These are phyloP conservation scores for Nudaria mundana DNA, from an alignment of 2,888 invertebrate species.

Conservation along the genomic window DNA sequence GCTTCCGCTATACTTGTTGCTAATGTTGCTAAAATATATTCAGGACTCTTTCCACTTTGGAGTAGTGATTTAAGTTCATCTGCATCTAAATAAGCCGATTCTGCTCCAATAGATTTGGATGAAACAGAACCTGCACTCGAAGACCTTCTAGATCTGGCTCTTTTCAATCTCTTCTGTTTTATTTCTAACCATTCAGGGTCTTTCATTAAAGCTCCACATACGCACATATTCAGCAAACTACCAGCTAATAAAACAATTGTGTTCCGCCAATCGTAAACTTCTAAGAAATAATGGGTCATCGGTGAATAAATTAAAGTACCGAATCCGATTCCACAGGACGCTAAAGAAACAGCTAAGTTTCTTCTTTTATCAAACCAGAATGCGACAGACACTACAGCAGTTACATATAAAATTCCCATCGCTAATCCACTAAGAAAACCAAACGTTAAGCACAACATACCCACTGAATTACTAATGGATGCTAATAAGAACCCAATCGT, in stretches of 20 bases:
- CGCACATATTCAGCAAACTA: slow-evolving; percentile 91
- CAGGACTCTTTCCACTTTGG: slow-evolving; percentile 85
- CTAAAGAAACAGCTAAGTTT: slow-evolving; percentile 91
- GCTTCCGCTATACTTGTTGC: slow-evolving; percentile 79
- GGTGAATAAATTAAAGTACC: slow-evolving; percentile 95
- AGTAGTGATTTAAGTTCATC: slow-evolving; percentile 85
- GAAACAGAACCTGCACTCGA: slow-evolving; percentile 77
- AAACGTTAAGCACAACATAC: slow-evolving; percentile 89
- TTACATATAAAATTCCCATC: slow-evolving; percentile 91
- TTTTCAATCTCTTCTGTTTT: slow-evolving; percentile 81
- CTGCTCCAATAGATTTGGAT: slow-evolving; percentile 70
- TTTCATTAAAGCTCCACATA: slow-evolving; percentile 92
- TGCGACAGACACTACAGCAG: slow-evolving; percentile 94
- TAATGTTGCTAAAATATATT: slow-evolving; percentile 83
- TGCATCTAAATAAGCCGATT: slow-evolving; percentile 77
- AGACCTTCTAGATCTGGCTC: slow-evolving; percentile 60
- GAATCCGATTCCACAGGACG: slow-evolving; percentile 93
- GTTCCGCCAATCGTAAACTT: slow-evolving; percentile 90
- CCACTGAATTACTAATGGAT: slow-evolving; percentile 85
- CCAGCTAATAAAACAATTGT: slow-evolving; percentile 89
- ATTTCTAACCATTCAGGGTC: slow-evolving; percentile 91
- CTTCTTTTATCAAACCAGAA: slow-evolving; percentile 95
- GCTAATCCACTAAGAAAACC: slow-evolving; percentile 92
- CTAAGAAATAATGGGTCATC: slow-evolving; percentile 87
- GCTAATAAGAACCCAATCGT: slow-evolving; percentile 88